These are phyloP conservation scores for Gobio gobio DNA, from an alignment of 2,113 vertebrate genomes.

Conservation along the genomic window DNA sequence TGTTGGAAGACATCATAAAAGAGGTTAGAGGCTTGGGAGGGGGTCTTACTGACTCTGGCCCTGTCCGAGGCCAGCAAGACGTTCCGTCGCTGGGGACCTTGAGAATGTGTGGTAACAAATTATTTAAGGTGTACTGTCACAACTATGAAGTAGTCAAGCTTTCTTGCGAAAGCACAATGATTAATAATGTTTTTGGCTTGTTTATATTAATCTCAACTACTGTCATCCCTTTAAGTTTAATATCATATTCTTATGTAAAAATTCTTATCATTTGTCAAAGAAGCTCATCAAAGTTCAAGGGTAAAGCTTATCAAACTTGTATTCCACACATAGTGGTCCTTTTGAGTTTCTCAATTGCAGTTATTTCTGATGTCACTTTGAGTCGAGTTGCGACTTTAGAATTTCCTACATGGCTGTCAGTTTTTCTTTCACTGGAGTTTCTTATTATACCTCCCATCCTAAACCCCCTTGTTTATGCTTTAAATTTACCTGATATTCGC, in stretches of 20 bases:
- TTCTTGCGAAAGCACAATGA: constrained; percentile 53
- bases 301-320: constrained; percentile 55
- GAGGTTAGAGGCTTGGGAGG: too few species aligned
- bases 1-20: too few species aligned
- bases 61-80: too few species aligned
- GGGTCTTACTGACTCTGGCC: too few species aligned
- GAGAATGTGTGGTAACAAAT: constrained; percentile 66
- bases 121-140: constrained; percentile 70
- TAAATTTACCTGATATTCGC: constrained; percentile 54
- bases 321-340: constrained; percentile 54
- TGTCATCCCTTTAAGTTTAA: constrained; percentile 54
- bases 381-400: constrained; percentile 62
- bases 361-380: constrained; percentile 65
- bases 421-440: constrained; percentile 62
- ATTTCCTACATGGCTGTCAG: constrained; percentile 49
- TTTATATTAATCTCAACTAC: constrained; percentile 38
- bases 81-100: too few species aligned
- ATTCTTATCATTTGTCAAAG: constrained; percentile 53
- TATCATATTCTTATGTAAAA: constrained; percentile 54
- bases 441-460: constrained; percentile 48
- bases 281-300: constrained; percentile 50
- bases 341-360: constrained; percentile 57
- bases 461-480: constrained; percentile 56
- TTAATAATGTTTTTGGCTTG: constrained; percentile 5
- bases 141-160: constrained; percentile 72